These are phyloP conservation scores for Pygoscelis adeliae DNA, from an alignment of 2,113 vertebrate genomes.

Conservation along the genomic window DNA sequence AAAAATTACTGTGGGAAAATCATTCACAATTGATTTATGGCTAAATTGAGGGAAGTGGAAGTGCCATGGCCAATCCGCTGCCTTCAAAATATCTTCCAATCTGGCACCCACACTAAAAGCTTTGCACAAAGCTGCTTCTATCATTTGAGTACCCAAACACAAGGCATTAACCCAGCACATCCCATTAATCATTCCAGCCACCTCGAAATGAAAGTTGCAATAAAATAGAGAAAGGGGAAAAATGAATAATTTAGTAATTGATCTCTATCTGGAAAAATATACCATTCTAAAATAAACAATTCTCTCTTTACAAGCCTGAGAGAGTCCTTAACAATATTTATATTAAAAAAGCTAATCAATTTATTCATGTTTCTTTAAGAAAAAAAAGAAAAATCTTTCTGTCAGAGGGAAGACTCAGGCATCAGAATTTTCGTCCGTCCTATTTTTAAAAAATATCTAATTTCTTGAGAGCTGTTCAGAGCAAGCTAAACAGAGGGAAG, in stretches of 20 bases:
- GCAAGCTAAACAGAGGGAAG: neutral
- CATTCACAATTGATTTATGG: slow-evolving; percentile 74
- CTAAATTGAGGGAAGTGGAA: slow-evolving; percentile 63
- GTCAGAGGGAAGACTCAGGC: neutral
- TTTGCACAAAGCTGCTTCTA: slow-evolving; percentile 57
- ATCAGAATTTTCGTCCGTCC: neutral
- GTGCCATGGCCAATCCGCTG: slow-evolving; percentile 30
- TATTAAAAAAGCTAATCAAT: neutral
- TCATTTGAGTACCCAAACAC: slow-evolving; percentile 69
- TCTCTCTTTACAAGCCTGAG: neutral
- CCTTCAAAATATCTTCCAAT: slow-evolving; percentile 68
- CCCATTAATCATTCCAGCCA: slow-evolving; percentile 69
- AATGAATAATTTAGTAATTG: slow-evolving; percentile 61
- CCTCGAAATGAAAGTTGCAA: slow-evolving; percentile 44
- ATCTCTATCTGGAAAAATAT: slow-evolving; percentile 46
- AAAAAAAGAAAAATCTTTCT: neutral
- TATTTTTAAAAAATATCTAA: neutral
- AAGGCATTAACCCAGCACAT: slow-evolving; percentile 54
- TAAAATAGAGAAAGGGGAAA: slow-evolving; percentile 7
- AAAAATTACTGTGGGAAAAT: slow-evolving; percentile 72
- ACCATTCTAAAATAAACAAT: slow-evolving; percentile 6
- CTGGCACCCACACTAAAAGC: slow-evolving; percentile 55
- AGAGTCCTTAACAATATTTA: neutral
- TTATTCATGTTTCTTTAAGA: neutral
- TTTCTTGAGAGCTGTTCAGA: neutral